Conservation (phyloP, 2,797 vertebrate genomes). For the Fistularia commersonii region DNA sequence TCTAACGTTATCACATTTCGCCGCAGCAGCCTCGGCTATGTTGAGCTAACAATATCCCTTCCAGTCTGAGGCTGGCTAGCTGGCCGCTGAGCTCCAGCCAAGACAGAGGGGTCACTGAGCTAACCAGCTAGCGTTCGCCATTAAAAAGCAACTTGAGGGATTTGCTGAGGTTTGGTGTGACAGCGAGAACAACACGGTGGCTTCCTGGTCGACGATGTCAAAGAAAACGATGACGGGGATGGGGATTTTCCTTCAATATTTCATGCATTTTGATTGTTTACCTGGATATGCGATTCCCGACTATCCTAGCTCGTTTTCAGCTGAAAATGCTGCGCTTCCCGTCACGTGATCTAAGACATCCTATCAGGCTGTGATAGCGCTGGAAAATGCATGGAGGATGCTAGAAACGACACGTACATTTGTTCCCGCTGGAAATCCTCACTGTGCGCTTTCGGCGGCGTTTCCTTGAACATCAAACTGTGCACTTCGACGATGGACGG, state of each 20-base stretch:
- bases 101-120: slow-evolving; percentile 73
- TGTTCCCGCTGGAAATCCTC: slow-evolving; percentile 6
- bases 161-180: slow-evolving; percentile 27
- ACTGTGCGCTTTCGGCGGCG: too few relatives aligned
- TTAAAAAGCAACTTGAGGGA: slow-evolving; percentile 40
- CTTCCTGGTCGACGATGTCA: slow-evolving; percentile 42
- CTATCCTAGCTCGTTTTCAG: slow-evolving; percentile 79
- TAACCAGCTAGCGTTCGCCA: slow-evolving; percentile 67
- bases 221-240: slow-evolving; percentile 17
- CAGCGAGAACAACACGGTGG: slow-evolving; percentile 18
- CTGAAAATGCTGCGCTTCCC: slow-evolving; percentile 76
- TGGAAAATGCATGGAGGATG: slow-evolving; percentile 46
- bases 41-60: slow-evolving; percentile 39
- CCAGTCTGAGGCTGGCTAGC: slow-evolving; percentile 53
- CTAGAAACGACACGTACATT: slow-evolving; percentile 51
- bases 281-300: slow-evolving; percentile 82
- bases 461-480: too few relatives aligned
- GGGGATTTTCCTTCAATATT: slow-evolving; percentile 46
- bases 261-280: slow-evolving; percentile 76
- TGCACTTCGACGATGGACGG: neutral
- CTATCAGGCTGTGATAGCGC: slow-evolving; percentile 39
- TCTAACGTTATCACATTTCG: slow-evolving; percentile 7
- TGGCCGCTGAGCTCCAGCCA: slow-evolving; percentile 69
- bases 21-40: slow-evolving; percentile 30
- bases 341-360: slow-evolving; percentile 68